These are phyloP conservation scores for Arvicanthis niloticus DNA, from an alignment of 2,113 vertebrate genomes.

Conservation along the genomic window DNA sequence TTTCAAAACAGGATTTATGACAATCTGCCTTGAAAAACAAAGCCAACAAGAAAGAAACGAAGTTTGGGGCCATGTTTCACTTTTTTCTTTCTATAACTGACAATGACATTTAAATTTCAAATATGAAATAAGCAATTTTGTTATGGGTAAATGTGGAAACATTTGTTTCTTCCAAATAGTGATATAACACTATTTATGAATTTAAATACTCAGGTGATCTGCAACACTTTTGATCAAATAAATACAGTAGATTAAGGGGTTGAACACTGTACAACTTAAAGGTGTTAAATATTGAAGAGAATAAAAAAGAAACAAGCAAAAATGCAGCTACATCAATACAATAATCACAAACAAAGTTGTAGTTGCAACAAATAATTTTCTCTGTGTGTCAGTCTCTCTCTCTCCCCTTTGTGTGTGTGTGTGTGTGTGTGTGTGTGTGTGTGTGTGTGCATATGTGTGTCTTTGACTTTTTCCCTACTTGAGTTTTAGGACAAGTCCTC, in stretches of 20 bases:
- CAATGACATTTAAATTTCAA: neutral
- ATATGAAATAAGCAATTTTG: neutral
- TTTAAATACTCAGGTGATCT: neutral
- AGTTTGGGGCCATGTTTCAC: neutral
- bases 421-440: neutral
- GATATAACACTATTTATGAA: neutral
- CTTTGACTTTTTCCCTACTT: neutral
- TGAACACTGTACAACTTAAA: neutral
- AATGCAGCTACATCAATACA: neutral
- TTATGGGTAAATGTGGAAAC: neutral
- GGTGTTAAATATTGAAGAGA: neutral
- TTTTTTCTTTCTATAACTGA: neutral
- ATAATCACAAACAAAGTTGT: neutral
- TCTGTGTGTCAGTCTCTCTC: neutral
- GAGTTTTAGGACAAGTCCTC: neutral
- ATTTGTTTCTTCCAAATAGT: constrained; percentile 2
- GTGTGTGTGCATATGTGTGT: neutral
- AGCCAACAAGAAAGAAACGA: neutral
- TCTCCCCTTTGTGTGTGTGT: neutral
- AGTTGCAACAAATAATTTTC: neutral
- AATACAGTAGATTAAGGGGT: neutral
- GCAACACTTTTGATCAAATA: neutral
- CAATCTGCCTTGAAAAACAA: neutral
- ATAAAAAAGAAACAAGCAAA: neutral
- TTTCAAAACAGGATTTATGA: neutral